Base-by-base conservation (phyloP, 2,113 vertebrate genomes). In the Tinamus guttatus region DNA sequence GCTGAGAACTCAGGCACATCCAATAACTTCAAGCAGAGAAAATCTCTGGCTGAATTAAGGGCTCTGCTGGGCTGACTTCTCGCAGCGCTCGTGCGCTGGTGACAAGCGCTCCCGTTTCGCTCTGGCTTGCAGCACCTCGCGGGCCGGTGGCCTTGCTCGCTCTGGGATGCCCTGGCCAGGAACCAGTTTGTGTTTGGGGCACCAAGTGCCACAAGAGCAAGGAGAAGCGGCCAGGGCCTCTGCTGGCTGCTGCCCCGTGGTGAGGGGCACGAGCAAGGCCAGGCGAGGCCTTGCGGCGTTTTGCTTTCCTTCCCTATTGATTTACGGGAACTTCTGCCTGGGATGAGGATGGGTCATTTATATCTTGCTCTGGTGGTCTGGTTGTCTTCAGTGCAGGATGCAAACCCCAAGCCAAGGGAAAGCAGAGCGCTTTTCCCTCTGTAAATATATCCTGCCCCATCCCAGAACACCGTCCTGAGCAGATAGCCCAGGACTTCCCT, bases 41-140 rank as follows among this genome's bases (percentile, higher is more conserved):
- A 94, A 96, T 90, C 94, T 69, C 85, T 36, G 93, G 77, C 93
- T 94, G 92, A 95, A 92, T 95, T 96, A 94, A 96, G 94, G 81
- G 87, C 94, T 95, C 93, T 94, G 45, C 95, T 85, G 92, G 78
- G 73, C 85, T 85, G 92, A 64, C 87, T 93, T 89, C 84, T 83
- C 84, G 81, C 94, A 82, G 90, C 80, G 79, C 92, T 76, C 65
- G 77, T 65, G 75, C 34, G 32, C 63, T 4, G 13, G 24, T 80
- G 87, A 85, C 96, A 87, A 85, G 85, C 74, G 25, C 86, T 94
- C 65, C 86, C 12, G 32, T 89, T 92, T 49, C 85, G 68, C 59
- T 45, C 90, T 89, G 91, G 51, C 82, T 85, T 87, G 69, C 84
- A 18, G 28, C 81, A 45, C 82, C 36, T n/a, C 78, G 17, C 5